Evolutionary conservation across 2,113 vertebrate species (phyloP), one percentile per base, ranked within the genome.

Genomic region (Brienomyrus brachyistius): DNA sequence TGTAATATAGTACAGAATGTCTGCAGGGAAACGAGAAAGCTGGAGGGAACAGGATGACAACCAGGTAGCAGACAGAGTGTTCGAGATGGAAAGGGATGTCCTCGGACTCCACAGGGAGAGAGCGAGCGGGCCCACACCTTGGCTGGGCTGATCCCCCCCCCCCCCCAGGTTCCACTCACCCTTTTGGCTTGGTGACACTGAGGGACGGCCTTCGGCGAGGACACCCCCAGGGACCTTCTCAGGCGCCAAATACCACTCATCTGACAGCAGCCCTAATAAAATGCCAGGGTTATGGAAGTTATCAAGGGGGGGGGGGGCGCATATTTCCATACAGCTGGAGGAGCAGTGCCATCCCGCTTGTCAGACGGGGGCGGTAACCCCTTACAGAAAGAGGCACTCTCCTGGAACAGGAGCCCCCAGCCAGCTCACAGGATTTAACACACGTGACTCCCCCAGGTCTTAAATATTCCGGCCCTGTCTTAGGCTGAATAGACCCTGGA

Each of bases 311-410:
- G 31, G 31, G 31, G 40, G 56, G 54, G 54, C 2, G 40, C 52
- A 48, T 85, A 27, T 51, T 86, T 51, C 47, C 43, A 47, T 48
- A 52, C 27, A 86, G 50, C 45, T 31, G n/a, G 45, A 31, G 45
- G n/a, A 19, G 47, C 48, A 51, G 43, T 35, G 23, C 10, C 5
- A n/a, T 54, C 48, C 50, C 21, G 8, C 47, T 54, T 52, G 19
- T 86, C 84, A 86, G 84, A 54, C 4, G 48, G 50, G 47, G 48
- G 23, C 45, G 84, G n/a, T 86, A 54, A 86, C 85, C 85, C 85
- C 50, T 51, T 35, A 52, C 47, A 86, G n/a, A 52, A 35, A 86
- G 19, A 85, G 21, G 82, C 13, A 47, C 17, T 86, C 85, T 86
- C 9, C 48, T 86, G 85, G 45, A 47, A 54, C 19, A 35, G n/a